A percentile compares a stretch with the other conserved stretches of the same genome.
phyloP scores from a whole-genome alignment of 1,140 invertebrate species.

The Bradynema listronoti region DNA sequence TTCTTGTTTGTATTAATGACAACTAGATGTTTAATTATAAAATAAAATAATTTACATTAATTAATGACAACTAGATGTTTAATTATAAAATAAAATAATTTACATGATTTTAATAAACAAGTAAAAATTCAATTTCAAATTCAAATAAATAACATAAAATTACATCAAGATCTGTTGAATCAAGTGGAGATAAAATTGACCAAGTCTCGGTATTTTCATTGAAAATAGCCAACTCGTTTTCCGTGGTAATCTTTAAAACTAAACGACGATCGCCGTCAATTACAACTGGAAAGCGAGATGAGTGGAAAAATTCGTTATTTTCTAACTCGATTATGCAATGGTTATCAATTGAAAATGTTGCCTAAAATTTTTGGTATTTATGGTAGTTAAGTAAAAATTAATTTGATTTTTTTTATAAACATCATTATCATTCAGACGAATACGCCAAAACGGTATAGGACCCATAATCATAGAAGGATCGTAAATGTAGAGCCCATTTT shows the following conservation, averaged over 20 bases:
- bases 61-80: slow-evolving; percentile 11
- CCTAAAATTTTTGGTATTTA: slow-evolving; percentile 3
- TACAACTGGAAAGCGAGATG: slow-evolving; percentile 25
- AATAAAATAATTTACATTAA: too few species aligned
- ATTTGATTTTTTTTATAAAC: not conserved
- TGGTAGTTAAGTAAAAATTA: not conserved
- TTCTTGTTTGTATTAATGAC: slow-evolving; percentile 9
- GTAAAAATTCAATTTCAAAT: too few species aligned
- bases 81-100: slow-evolving; percentile 4
- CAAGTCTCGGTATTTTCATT: slow-evolving; percentile 15
- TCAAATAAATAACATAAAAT: slow-evolving; percentile 4
- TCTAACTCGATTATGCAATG: slow-evolving; percentile 6
- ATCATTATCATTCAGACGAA: slow-evolving; percentile 10
- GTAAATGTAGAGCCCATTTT: slow-evolving; percentile 17
- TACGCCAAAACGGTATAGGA: slow-evolving; percentile 21
- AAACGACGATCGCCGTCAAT: slow-evolving; percentile 12
- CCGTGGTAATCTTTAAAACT: slow-evolving; percentile 17
- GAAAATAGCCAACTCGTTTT: slow-evolving; percentile 11
- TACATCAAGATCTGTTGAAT: slow-evolving; percentile 19
- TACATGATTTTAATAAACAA: too few species aligned
- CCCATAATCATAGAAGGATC: slow-evolving; percentile 26
- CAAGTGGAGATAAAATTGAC: slow-evolving; percentile 5
- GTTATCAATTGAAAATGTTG: slow-evolving; percentile 14
- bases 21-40: slow-evolving; percentile 14
- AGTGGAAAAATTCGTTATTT: slow-evolving; percentile 6